These are phyloP conservation scores for Scolopax mira DNA, from an alignment of 2,113 vertebrate species.

Conservation along the genomic window DNA sequence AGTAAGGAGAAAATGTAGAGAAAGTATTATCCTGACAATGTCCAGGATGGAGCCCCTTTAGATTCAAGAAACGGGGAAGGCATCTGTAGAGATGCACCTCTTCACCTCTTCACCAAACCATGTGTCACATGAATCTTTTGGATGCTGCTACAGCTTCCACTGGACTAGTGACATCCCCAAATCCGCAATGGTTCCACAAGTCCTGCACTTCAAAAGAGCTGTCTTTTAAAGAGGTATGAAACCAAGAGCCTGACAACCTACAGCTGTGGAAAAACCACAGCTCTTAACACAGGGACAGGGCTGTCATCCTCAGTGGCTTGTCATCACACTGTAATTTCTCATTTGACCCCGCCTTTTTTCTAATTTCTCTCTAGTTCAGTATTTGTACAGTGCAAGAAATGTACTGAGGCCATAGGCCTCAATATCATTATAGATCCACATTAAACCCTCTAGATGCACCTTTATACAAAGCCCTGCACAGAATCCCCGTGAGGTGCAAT, in stretches of 20 bases:
- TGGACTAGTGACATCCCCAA: neutral
- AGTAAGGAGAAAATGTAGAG: neutral
- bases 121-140: neutral
- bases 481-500: neutral
- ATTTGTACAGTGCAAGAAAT: neutral
- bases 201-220: neutral
- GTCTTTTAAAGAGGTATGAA: neutral
- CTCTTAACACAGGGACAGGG: no score
- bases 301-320: neutral
- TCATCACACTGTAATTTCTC: neutral
- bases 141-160: neutral
- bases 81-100: neutral
- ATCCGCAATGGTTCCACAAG: neutral
- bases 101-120: neutral
- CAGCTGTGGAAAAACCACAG: neutral
- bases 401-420: neutral
- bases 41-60: neutral
- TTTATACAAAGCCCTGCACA: neutral
- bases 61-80: neutral
- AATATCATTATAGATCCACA: neutral
- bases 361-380: neutral
- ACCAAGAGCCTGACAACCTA: neutral
- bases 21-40: neutral
- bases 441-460: neutral
- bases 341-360: neutral